phyloP scores from a whole-genome alignment of 2,888 invertebrate genomes.

The Tubulanus polymorphus region DNA sequence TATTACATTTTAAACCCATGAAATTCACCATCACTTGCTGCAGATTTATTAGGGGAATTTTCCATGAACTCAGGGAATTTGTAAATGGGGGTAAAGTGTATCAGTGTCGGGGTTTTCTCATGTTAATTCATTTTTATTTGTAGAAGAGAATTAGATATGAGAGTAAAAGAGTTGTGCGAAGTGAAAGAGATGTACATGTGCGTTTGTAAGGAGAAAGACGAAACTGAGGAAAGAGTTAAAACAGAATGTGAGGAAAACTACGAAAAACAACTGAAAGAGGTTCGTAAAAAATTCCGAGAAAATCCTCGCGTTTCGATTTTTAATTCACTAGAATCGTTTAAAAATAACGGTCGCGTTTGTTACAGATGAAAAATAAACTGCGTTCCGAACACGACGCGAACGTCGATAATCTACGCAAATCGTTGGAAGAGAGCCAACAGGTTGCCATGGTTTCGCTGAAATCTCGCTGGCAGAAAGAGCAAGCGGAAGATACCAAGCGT shows the following conservation, averaged over 20 bases:
- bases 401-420: neutral
- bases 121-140: conserved; percentile 7
- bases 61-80: no score
- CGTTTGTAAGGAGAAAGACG: conserved; percentile 35
- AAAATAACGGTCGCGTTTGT: no score
- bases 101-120: no score
- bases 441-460: conserved; percentile 17
- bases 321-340: no score
- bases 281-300: neutral
- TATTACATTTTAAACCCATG: no score
- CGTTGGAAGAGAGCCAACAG: conserved; percentile 10
- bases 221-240: conserved; percentile 22
- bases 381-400: conserved; percentile 9
- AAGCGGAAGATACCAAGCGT: conserved; percentile 22
- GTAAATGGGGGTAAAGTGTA: no score
- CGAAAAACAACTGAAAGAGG: neutral
- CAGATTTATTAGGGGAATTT: no score
- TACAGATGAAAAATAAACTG: conserved; percentile 20
- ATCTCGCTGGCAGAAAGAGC: conserved; percentile 20
- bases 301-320: no score
- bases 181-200: conserved; percentile 45
- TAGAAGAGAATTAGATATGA: conserved; percentile 30
- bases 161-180: conserved; percentile 33
- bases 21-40: no score
- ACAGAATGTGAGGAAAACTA: neutral